A percentile compares a stretch with the other conserved stretches of the same genome.
phyloP scores from a whole-genome alignment of 2,888 invertebrate genomes.

The Leptopilina drosophilae region DNA sequence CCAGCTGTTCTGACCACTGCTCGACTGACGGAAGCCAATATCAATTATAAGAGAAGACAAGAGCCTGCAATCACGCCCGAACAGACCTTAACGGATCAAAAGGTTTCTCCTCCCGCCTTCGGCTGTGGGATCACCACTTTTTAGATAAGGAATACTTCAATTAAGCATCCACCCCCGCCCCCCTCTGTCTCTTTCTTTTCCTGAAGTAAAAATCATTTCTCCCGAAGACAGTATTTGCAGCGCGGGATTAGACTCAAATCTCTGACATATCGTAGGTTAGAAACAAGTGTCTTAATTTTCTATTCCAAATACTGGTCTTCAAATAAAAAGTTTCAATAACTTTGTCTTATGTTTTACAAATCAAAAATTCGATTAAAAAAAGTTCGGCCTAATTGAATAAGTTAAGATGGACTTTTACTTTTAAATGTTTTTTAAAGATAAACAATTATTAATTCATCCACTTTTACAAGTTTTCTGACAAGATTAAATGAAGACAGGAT shows the following conservation, averaged over 20 bases:
- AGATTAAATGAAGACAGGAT: not conserved
- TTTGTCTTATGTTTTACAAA: too few relatives aligned
- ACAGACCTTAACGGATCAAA: constrained; percentile 76
- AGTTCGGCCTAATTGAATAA: too few relatives aligned
- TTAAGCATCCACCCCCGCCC: constrained; percentile 64
- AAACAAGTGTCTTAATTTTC: not conserved
- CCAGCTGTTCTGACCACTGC: constrained; percentile 52
- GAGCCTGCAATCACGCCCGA: constrained; percentile 73
- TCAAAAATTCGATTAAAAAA: too few relatives aligned
- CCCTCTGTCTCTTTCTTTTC: too few relatives aligned
- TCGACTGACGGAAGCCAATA: constrained; percentile 69
- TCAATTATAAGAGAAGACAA: constrained; percentile 77
- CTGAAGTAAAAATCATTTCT: not conserved
- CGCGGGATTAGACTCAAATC: constrained; percentile 33
- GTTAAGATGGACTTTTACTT: too few relatives aligned
- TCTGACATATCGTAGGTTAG: not conserved
- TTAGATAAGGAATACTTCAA: constrained; percentile 76
- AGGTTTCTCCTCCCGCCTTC: constrained; percentile 61
- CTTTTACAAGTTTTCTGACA: too few relatives aligned
- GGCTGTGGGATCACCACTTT: constrained; percentile 73
- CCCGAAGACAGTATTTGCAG: constrained; percentile 40
- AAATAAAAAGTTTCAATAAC: too few relatives aligned
- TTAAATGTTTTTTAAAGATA: too few relatives aligned
- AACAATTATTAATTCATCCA: too few relatives aligned
- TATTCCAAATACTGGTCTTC: too few relatives aligned